Evolutionary conservation across 2,113 vertebrate species (phyloP).

Genomic region (Mormyrus iriodes): DNA sequence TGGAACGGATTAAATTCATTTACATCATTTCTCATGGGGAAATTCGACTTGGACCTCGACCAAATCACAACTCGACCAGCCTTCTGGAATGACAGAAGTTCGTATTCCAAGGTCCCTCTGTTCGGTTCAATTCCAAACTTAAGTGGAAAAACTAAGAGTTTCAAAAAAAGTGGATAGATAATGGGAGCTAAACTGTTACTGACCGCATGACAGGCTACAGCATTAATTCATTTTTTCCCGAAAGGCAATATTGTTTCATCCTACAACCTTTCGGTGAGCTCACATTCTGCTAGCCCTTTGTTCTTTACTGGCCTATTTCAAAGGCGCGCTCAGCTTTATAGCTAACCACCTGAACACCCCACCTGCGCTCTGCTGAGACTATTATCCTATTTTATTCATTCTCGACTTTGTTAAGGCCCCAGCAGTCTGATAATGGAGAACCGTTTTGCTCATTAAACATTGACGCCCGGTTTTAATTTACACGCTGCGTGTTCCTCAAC

Average conservation of each 20-base stretch:
- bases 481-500: neutral
- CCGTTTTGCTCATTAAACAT: neutral
- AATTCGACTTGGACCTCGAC: no score
- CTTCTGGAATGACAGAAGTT: no score
- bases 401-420: constrained; percentile 11
- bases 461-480: neutral
- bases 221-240: neutral
- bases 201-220: neutral
- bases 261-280: neutral
- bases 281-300: neutral
- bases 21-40: no score
- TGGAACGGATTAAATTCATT: no score
- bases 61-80: no score
- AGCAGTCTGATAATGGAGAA: neutral
- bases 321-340: constrained; percentile 17
- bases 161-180: neutral
- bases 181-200: neutral
- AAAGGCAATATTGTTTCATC: constrained; percentile 9
- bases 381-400: constrained; percentile 15
- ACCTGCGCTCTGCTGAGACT: constrained; percentile 5
- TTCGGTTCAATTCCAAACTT: neutral
- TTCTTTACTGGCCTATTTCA: neutral
- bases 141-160: neutral
- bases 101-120: no score
- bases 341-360: constrained; percentile 9